Evolutionary conservation across 2,888 invertebrate species (phyloP), one percentile per base, ranked within the genome.

Genomic region (Adineta ricciae): DNA sequence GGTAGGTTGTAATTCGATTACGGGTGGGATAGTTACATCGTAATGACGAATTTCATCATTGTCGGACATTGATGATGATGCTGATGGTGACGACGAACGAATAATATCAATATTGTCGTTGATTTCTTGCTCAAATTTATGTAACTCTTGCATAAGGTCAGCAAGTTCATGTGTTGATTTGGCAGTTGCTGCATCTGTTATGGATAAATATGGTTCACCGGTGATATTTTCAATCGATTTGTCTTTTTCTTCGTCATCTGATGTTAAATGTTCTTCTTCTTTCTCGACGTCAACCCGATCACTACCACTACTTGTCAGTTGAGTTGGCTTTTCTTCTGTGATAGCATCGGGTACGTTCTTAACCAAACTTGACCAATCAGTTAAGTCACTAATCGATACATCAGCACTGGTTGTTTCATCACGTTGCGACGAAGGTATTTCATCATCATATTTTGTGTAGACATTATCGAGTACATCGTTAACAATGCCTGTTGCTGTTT

Each of bases 41-140:
- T 78, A 78, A 78, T 78, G 78, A 41, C 41, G 41, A 78, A 78
- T 78, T 78, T 78, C 78, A 41, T 78, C 78, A n/a, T 78, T 41
- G 8, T 78, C 78, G 9, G 78, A 78, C 32, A 32, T 1, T 32
- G 64, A 64, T 19, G 64, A 64, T 64, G 64, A 64, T 4, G 64
- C 32, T 14, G 56, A 56, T 2, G 64, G 27, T 19, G 64, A 64
- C 7, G 64, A 36, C 7, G 64, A 36, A 36, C 27, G 64, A 32
- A n/a, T 32, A 64, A 64, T 32, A 78, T n/a, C 38, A n/a, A 38
- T 14, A 41, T 41, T 78, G 2, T 41, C 78, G 41, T 78, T 38
- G 2, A 78, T 78, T 78, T 78, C 9, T 78, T 41, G 24, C 41
- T 78, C 78, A 24, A 78, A 36, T 41, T 9, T 78, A 41, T 78